A percentile compares a stretch with the other conserved stretches of the same genome.
phyloP scores from a whole-genome alignment of 2,113 vertebrate species.

The Passer domesticus region DNA sequence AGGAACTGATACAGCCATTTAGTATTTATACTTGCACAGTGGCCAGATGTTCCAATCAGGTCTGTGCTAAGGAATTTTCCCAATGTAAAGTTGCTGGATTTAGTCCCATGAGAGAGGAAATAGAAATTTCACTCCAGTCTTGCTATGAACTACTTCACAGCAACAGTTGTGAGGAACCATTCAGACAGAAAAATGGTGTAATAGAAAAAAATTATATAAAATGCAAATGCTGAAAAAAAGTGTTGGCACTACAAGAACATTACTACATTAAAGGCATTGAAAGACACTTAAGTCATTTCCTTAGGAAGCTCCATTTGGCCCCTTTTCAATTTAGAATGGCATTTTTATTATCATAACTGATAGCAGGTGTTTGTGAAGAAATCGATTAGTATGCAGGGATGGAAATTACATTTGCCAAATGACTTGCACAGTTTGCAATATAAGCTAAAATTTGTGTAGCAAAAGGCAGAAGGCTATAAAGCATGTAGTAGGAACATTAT shows the following conservation, averaged over 20 bases:
- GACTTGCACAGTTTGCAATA: constrained; percentile 81
- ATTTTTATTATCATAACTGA: constrained; percentile 87
- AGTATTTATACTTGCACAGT: background rate
- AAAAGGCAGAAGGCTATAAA: constrained; percentile 77
- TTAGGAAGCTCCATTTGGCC: constrained; percentile 81
- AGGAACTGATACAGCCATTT: background rate
- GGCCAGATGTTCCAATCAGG: background rate
- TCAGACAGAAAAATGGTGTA: constrained; percentile 41
- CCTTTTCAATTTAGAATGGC: constrained; percentile 82
- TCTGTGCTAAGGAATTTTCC: background rate
- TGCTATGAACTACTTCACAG: background rate
- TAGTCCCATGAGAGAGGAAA: background rate
- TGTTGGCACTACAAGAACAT: constrained; percentile 74
- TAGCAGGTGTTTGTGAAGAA: constrained; percentile 84
- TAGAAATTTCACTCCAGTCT: background rate
- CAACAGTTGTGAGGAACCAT: constrained; percentile 25
- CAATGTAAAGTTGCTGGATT: background rate
- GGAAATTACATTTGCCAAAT: constrained; percentile 85
- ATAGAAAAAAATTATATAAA: constrained; percentile 67
- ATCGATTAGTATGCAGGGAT: constrained; percentile 86
- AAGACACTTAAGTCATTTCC: constrained; percentile 86
- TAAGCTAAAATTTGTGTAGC: constrained; percentile 76
- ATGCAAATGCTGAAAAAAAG: constrained; percentile 72
- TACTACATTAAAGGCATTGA: constrained; percentile 78
- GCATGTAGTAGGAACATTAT: constrained; percentile 68